phyloP scores from a whole-genome alignment of 2,113 vertebrate genomes.

The Pristiophorus japonicus region DNA sequence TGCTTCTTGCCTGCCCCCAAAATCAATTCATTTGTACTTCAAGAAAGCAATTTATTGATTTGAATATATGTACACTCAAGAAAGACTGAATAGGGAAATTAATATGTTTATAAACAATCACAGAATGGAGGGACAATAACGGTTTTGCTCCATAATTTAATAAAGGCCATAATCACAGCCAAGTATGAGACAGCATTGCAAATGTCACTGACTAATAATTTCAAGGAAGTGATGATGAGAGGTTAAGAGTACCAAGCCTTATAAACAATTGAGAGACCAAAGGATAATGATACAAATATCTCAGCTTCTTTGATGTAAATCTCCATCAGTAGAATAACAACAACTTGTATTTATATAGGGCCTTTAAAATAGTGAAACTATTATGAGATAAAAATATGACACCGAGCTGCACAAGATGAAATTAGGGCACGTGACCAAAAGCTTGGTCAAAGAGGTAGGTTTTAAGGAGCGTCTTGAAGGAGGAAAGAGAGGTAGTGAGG shows the following conservation, averaged over 20 bases:
- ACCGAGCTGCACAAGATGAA: too few species aligned
- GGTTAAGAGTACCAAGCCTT: not conserved
- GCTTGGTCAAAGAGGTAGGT: too few species aligned
- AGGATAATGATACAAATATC: not conserved
- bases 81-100: not conserved
- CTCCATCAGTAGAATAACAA: not conserved
- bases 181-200: not conserved
- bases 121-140: not conserved
- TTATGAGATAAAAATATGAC: too few species aligned
- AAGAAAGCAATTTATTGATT: constrained; percentile 15
- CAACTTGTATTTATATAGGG: too few species aligned
- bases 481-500: too few species aligned
- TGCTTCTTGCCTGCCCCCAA: not conserved
- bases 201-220: constrained; percentile 15
- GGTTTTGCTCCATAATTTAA: not conserved
- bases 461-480: too few species aligned
- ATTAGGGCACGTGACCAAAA: too few species aligned
- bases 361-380: too few species aligned
- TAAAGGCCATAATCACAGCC: not conserved
- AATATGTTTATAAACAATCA: not conserved
- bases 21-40: not conserved
- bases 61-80: not conserved
- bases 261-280: not conserved
- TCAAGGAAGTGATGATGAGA: not conserved
- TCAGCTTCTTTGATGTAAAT: not conserved